A percentile compares a stretch with the other conserved stretches of the same genome.
Evolutionary conservation across 92 coral and sea anemone genomes (phyloP).

Genomic region (Blastomussa wellsi): DNA sequence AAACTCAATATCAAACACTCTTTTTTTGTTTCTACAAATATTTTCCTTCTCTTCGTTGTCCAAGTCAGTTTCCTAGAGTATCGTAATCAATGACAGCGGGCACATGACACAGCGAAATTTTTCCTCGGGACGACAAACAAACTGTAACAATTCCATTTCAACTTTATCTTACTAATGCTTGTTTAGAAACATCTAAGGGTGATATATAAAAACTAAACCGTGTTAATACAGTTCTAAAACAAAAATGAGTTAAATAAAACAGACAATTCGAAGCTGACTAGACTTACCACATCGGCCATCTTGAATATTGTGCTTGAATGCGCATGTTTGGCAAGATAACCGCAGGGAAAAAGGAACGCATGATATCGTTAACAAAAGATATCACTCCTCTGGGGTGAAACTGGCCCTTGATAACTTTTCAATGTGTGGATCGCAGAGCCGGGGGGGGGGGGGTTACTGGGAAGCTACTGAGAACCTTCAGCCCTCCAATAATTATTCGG

Average conservation of each 20-base stretch:
- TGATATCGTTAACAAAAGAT: no score
- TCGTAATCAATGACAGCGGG: not conserved
- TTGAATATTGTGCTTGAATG: conserved; percentile 3
- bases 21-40: not conserved
- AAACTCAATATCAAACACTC: not conserved
- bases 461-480: no score
- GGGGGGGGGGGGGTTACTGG: no score
- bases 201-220: not conserved
- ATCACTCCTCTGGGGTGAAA: no score
- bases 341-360: not conserved
- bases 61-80: not conserved
- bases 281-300: conserved; percentile 72
- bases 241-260: not conserved
- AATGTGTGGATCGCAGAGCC: no score
- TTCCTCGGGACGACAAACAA: not conserved
- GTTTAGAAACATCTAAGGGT: not conserved
- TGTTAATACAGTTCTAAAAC: no score
- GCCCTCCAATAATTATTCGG: no score
- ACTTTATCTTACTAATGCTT: no score
- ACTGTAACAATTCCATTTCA: not conserved
- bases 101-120: conserved; percentile 58
- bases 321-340: conserved; percentile 5
- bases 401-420: no score
- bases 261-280: not conserved
- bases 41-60: not conserved